A percentile compares a stretch with the other conserved stretches of the same genome.
Conservation (phyloP, 2,797 vertebrate species). For the Pitangus sulphuratus region DNA sequence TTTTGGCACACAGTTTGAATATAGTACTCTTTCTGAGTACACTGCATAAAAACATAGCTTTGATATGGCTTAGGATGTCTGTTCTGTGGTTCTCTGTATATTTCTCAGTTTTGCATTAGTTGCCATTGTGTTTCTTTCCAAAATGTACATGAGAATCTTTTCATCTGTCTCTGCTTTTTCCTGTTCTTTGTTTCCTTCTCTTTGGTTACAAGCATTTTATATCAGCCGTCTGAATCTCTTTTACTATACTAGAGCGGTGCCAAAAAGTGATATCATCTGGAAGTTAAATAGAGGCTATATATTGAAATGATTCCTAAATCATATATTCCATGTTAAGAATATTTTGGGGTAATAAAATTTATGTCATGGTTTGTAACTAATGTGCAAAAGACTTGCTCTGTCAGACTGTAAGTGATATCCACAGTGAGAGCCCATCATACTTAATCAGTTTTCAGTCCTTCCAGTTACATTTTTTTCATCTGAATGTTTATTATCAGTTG, state of each 20-base stretch:
- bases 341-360: slow-evolving; percentile 47
- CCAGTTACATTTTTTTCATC: slow-evolving; percentile 7
- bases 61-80: neutral
- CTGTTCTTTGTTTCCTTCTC: slow-evolving; percentile 37
- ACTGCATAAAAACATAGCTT: neutral
- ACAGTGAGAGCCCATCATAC: neutral
- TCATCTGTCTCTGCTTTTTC: slow-evolving; percentile 6
- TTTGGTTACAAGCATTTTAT: slow-evolving; percentile 43
- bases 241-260: slow-evolving; percentile 22
- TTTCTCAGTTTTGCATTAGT: neutral
- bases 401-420: slow-evolving; percentile 46
- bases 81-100: neutral
- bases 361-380: slow-evolving; percentile 48
- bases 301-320: slow-evolving; percentile 66
- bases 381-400: slow-evolving; percentile 1
- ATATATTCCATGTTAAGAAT: slow-evolving; percentile 44
- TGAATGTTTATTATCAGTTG: slow-evolving; percentile 33
- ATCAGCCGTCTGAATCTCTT: slow-evolving; percentile 57
- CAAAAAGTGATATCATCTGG: slow-evolving; percentile 49
- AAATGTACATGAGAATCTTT: neutral
- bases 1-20: neutral
- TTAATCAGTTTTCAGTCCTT: slow-evolving; percentile 24
- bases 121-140: neutral
- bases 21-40: neutral
- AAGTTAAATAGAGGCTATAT: slow-evolving; percentile 55